Conservation (phyloP, 2,797 vertebrate genomes). For the Bradypodion ventrale region DNA sequence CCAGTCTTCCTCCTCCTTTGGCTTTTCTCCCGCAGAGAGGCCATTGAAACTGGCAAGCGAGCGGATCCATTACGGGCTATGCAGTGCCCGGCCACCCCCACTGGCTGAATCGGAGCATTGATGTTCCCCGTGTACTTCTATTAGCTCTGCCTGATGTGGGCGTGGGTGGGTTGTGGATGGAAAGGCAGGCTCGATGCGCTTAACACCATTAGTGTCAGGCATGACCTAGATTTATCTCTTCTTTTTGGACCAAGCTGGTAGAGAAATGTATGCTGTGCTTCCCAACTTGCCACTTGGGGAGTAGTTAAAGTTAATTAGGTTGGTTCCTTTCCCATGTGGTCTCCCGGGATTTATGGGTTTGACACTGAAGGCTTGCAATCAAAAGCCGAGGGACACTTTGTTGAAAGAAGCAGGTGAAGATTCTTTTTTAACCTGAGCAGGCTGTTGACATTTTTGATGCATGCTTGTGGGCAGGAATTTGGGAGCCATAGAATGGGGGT, state of each 20-base stretch:
- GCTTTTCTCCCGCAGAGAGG: background rate
- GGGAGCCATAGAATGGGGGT: background rate
- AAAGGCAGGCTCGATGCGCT: background rate
- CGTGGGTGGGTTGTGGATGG: background rate
- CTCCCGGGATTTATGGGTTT: background rate
- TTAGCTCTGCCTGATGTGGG: slow-evolving; percentile 8
- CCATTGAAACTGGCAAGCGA: background rate
- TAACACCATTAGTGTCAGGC: slow-evolving; percentile 22
- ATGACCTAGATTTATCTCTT: slow-evolving; percentile 32
- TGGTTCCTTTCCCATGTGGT: slow-evolving; percentile 4
- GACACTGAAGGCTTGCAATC: background rate
- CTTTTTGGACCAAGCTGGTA: background rate
- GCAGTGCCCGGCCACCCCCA: slow-evolving; percentile 13
- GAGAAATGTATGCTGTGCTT: background rate
- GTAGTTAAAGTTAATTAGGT: slow-evolving; percentile 20
- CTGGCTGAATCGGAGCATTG: background rate
- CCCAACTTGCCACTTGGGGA: slow-evolving; percentile 17
- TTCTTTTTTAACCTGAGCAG: background rate
- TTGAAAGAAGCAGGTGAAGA: background rate
- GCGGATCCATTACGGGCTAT: background rate
- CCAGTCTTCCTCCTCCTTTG: background rate
- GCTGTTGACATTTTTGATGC: background rate
- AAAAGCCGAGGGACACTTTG: background rate
- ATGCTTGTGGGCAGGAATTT: background rate
- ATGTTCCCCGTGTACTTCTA: slow-evolving; percentile 9